These are phyloP conservation scores for Drosophila borborema DNA, from an alignment of 2,888 invertebrate genomes.

Conservation along the genomic window DNA sequence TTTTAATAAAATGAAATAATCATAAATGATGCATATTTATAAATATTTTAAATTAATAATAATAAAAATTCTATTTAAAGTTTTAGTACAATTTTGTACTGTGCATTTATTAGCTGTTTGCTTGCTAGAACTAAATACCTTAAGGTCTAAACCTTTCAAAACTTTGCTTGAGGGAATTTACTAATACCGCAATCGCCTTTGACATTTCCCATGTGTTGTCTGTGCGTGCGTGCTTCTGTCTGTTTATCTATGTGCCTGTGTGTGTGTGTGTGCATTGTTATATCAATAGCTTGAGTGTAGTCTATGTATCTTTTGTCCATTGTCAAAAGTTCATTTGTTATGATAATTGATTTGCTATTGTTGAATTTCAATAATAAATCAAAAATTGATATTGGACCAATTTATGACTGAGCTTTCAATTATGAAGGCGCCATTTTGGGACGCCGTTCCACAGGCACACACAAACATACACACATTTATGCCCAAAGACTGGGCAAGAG, in stretches of 20 bases:
- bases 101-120: constrained; percentile 5
- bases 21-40: background rate
- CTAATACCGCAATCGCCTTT: constrained; percentile 29
- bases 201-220: constrained; percentile 13
- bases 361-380: constrained; percentile 37
- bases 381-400: constrained; percentile 32
- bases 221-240: background rate
- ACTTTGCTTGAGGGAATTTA: constrained; percentile 14
- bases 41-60: background rate
- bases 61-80: background rate
- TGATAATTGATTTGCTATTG: constrained; percentile 55
- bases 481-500: background rate
- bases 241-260: no score
- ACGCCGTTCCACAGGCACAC: background rate
- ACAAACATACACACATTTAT: background rate
- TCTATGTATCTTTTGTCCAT: constrained; percentile 14
- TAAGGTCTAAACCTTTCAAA: constrained; percentile 30
- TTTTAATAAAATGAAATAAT: no score
- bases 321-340: constrained; percentile 36
- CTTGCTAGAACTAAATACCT: constrained; percentile 2
- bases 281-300: constrained; percentile 9
- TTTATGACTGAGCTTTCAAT: constrained; percentile 22
- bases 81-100: background rate
- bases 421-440: constrained; percentile 19
- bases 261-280: constrained; percentile 1